Conservation (phyloP, 2,113 vertebrate species). For the Chaetorhynchus papuensis region DNA sequence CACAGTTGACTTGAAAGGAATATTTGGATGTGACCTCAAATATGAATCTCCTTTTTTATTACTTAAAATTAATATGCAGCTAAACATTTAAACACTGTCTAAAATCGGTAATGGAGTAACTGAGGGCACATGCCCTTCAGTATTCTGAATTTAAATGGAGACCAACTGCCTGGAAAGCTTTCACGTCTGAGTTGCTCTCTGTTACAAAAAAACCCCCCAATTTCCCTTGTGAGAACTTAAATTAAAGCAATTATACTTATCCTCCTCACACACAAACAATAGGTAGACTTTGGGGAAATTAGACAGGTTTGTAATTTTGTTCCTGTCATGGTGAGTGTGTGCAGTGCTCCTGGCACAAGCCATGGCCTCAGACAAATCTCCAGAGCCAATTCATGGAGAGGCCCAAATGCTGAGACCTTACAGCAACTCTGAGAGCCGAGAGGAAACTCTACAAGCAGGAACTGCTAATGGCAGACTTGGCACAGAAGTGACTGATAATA, state of each 20-base stretch:
- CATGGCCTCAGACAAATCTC: not conserved
- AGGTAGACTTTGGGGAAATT: slow-evolving; percentile 30
- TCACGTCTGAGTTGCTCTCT: not conserved
- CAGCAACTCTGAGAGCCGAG: not conserved
- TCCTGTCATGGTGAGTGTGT: not conserved
- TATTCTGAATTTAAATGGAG: slow-evolving; percentile 21
- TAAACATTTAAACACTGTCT: not conserved
- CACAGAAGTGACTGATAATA: not conserved
- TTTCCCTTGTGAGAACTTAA: slow-evolving; percentile 19
- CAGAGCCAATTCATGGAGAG: not conserved
- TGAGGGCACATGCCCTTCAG: not conserved
- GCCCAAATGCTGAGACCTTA: not conserved
- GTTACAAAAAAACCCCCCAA: not conserved
- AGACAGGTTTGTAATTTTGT: slow-evolving; percentile 11
- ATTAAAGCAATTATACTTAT: slow-evolving; percentile 56
- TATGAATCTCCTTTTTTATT: not conserved
- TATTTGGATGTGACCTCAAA: not conserved
- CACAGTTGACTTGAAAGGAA: not conserved
- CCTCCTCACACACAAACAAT: not conserved
- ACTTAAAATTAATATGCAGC: not conserved
- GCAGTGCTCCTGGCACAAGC: not conserved
- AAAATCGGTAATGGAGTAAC: not conserved
- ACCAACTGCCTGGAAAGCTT: slow-evolving; percentile 9
- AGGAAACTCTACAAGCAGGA: not conserved
- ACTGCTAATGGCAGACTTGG: not conserved